phyloP scores from a whole-genome alignment of 2,888 invertebrate species.

The Furcula furcula region DNA sequence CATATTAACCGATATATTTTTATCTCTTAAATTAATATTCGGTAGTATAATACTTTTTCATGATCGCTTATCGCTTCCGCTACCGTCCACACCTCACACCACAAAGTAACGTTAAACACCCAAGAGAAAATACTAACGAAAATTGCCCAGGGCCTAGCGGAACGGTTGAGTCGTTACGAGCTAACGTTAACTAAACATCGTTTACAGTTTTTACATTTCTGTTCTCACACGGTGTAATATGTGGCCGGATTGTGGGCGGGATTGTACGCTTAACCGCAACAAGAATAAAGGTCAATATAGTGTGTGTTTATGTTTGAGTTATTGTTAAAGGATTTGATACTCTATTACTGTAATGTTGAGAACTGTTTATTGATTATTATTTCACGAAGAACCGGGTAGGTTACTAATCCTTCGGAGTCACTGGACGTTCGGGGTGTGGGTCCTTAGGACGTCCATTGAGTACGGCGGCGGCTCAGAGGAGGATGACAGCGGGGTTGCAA shows the following conservation, averaged over 20 bases:
- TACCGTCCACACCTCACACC: constrained; percentile 21
- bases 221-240: constrained; percentile 28
- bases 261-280: constrained; percentile 10
- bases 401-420: no score
- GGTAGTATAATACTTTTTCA: not conserved
- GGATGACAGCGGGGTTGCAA: no score
- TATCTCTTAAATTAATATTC: no score
- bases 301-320: not conserved
- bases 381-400: not conserved
- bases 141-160: constrained; percentile 39
- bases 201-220: constrained; percentile 36
- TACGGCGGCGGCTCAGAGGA: no score
- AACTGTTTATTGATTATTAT: not conserved
- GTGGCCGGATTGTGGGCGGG: constrained; percentile 4
- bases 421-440: no score
- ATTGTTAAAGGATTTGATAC: constrained; percentile 20
- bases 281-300: constrained; percentile 6
- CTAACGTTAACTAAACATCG: constrained; percentile 36
- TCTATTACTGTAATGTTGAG: no score
- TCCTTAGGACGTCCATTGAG: no score
- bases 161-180: constrained; percentile 30
- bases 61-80: constrained; percentile 11
- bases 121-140: constrained; percentile 50
- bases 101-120: constrained; percentile 33
- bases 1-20: no score